Evolutionary conservation across 2,797 vertebrate species (phyloP).

Genomic region (Pangasius mekongensis): DNA sequence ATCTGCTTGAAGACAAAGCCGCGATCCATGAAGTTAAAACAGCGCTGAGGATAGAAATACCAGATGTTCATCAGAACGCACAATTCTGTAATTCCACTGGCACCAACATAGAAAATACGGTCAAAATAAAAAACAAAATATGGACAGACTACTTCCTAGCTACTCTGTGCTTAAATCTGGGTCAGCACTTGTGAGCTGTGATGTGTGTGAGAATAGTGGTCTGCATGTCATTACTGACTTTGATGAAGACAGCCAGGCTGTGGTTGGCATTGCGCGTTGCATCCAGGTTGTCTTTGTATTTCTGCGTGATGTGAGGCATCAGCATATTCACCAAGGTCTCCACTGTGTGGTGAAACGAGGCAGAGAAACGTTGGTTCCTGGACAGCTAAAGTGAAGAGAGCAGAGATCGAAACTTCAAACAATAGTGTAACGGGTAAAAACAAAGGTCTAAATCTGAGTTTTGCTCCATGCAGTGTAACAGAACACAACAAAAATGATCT

Average conservation of each 20-base stretch:
- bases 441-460: background rate
- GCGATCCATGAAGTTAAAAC: slow-evolving; percentile 97
- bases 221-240: slow-evolving; percentile 74
- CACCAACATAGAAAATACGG: background rate
- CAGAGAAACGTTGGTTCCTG: slow-evolving; percentile 94
- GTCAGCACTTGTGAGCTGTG: background rate
- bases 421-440: background rate
- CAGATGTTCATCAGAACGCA: background rate
- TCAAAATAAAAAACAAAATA: background rate
- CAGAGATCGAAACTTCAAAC: background rate
- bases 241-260: slow-evolving; percentile 94
- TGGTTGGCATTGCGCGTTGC: slow-evolving; percentile 96
- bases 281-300: slow-evolving; percentile 95
- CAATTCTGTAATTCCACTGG: background rate
- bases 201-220: background rate
- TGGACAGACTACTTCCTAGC: background rate
- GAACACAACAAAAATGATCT: background rate
- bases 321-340: slow-evolving; percentile 96
- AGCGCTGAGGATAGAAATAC: slow-evolving; percentile 77
- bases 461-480: background rate
- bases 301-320: slow-evolving; percentile 97
- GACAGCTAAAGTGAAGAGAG: slow-evolving; percentile 76
- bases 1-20: slow-evolving; percentile 97
- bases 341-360: slow-evolving; percentile 91
- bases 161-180: background rate